A percentile compares a stretch with the other conserved stretches of the same genome.
Conservation (phyloP, 1,140 invertebrate genomes). For the Trachymyrmex septentrionalis region DNA sequence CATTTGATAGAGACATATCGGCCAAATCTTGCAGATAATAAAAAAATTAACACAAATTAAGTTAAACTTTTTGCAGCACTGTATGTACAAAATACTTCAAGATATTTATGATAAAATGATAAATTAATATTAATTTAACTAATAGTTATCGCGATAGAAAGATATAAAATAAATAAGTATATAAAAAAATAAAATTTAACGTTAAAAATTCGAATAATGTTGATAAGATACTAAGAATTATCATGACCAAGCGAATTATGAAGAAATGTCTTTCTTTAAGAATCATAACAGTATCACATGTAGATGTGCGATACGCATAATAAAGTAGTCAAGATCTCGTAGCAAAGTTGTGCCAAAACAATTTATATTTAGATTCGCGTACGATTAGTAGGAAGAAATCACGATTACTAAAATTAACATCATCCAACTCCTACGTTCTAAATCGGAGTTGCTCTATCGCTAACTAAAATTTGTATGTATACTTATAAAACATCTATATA, state of each 20-base stretch:
- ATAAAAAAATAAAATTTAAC: not conserved
- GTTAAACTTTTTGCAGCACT: slow-evolving; percentile 3
- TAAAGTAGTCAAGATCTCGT: not conserved
- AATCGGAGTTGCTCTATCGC: not conserved
- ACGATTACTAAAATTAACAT: slow-evolving; percentile 15
- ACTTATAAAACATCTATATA: not conserved
- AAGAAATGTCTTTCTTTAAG: not conserved
- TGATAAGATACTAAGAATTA: slow-evolving; percentile 10
- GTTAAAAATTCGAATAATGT: not conserved
- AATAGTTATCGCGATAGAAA: not conserved
- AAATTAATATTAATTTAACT: not conserved
- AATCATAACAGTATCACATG: not conserved
- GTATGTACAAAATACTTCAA: not conserved
- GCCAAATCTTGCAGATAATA: slow-evolving; percentile 55
- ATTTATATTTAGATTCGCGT: slow-evolving; percentile 37
- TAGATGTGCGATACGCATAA: not conserved
- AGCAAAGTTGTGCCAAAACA: slow-evolving; percentile 5
- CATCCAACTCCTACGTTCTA: not conserved
- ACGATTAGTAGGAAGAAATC: not conserved
- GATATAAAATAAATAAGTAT: not conserved
- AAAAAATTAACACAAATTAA: not conserved
- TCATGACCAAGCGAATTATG: not conserved
- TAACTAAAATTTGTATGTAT: not conserved
- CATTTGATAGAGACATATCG: slow-evolving; percentile 77
- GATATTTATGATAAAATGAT: not conserved